phyloP scores from a whole-genome alignment of 2,888 invertebrate species.

The Elegia similella region DNA sequence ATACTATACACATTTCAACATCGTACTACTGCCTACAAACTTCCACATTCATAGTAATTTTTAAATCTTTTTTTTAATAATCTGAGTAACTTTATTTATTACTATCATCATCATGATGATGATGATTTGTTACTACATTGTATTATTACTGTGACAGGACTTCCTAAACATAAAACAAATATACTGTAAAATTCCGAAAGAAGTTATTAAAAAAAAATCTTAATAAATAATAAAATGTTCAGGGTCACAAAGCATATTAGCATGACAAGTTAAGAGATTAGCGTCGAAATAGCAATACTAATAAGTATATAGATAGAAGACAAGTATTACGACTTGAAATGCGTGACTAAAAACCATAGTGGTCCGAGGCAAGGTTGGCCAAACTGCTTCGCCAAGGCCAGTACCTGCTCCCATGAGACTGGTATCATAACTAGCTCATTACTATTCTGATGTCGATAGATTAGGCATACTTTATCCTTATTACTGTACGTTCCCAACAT shows the following conservation, averaged over 20 bases:
- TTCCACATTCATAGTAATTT: background rate
- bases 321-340: constrained; percentile 39
- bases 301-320: constrained; percentile 17
- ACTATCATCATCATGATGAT: background rate
- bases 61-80: too few species aligned
- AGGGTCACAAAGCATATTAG: background rate
- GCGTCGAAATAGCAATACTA: background rate
- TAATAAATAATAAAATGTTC: background rate
- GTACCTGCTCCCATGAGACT: constrained; percentile 36
- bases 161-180: too few species aligned
- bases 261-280: background rate
- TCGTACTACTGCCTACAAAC: constrained; percentile 1
- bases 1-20: constrained; percentile 21
- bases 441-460: constrained; percentile 40
- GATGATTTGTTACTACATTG: too few species aligned
- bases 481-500: constrained; percentile 7
- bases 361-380: constrained; percentile 61
- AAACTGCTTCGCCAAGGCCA: constrained; percentile 63
- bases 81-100: too few species aligned
- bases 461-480: constrained; percentile 31
- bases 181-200: too few species aligned
- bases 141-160: too few species aligned
- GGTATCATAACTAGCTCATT: constrained; percentile 40
- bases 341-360: constrained; percentile 70
- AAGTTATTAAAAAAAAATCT: too few species aligned